phyloP scores from a whole-genome alignment of 2,888 invertebrate species.

The Heliconius cydno region DNA sequence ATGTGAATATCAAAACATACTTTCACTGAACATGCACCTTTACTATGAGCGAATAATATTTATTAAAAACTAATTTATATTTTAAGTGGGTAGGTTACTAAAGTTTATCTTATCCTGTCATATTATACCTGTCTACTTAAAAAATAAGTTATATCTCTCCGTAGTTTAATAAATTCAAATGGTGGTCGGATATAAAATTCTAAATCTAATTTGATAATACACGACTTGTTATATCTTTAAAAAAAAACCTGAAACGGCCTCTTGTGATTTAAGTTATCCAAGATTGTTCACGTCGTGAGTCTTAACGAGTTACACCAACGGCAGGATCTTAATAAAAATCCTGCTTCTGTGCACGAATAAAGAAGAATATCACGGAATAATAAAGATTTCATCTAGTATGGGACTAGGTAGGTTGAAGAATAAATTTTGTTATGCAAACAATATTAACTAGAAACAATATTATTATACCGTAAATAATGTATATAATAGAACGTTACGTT shows the following conservation, averaged over 20 bases:
- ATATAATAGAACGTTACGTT: conserved; percentile 8
- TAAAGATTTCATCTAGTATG: neutral
- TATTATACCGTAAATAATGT: neutral
- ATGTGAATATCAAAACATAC: no score
- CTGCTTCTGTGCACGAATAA: neutral
- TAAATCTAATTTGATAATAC: no score
- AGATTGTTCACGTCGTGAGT: neutral
- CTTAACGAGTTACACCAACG: neutral
- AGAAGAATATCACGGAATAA: neutral
- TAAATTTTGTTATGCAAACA: neutral
- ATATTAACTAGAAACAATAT: conserved; percentile 3
- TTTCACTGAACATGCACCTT: no score
- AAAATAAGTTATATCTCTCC: no score
- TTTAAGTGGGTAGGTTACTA: no score
- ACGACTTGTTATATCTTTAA: neutral
- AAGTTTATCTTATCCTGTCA: no score
- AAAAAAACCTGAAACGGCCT: neutral
- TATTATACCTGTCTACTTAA: no score
- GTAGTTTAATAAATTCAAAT: no score
- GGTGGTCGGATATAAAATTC: no score
- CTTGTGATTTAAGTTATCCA: neutral
- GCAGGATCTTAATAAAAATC: neutral
- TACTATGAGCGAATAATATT: no score
- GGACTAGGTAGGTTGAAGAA: neutral
- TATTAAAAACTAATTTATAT: no score